Percentiles rank a stretch among this genome's conserved stretches.
Evolutionary conservation across 2,113 vertebrate species (phyloP).

Genomic region (Megaceryle torquata): DNA sequence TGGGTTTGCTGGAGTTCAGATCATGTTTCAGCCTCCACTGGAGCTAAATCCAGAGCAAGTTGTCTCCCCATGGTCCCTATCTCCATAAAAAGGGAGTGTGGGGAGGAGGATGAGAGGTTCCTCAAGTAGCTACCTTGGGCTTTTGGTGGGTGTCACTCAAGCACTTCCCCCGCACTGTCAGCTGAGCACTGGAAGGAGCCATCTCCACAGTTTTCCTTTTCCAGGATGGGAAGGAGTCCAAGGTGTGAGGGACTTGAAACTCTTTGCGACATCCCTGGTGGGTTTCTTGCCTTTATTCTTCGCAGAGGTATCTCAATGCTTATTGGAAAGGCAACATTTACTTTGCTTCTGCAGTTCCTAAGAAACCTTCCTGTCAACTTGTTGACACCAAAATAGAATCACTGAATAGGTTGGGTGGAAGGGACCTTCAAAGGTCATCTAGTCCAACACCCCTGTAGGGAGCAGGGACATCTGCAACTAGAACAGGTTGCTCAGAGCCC

Average conservation of each 20-base stretch:
- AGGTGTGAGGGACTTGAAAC: background rate
- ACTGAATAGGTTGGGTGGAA: too few relatives aligned
- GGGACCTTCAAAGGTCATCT: too few relatives aligned
- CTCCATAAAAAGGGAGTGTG: background rate
- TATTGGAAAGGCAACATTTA: too few relatives aligned
- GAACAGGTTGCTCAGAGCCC: too few relatives aligned
- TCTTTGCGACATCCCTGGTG: background rate
- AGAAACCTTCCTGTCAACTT: too few relatives aligned
- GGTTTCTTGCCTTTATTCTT: background rate
- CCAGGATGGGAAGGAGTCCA: background rate
- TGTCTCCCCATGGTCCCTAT: background rate
- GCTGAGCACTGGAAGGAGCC: background rate
- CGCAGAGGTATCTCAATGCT: too few relatives aligned
- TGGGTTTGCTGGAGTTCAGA: background rate
- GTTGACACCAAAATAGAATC: too few relatives aligned
- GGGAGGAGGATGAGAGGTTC: background rate
- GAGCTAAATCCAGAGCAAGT: background rate
- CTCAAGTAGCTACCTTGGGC: background rate
- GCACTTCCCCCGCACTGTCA: rapidly evolving
- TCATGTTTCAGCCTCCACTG: background rate
- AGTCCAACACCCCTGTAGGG: too few relatives aligned
- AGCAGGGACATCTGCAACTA: too few relatives aligned
- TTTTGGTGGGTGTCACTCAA: background rate
- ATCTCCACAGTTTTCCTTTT: background rate
- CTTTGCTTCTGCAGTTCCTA: too few relatives aligned